Conservation (phyloP, 2,113 vertebrate species). For the Tichodroma muraria region DNA sequence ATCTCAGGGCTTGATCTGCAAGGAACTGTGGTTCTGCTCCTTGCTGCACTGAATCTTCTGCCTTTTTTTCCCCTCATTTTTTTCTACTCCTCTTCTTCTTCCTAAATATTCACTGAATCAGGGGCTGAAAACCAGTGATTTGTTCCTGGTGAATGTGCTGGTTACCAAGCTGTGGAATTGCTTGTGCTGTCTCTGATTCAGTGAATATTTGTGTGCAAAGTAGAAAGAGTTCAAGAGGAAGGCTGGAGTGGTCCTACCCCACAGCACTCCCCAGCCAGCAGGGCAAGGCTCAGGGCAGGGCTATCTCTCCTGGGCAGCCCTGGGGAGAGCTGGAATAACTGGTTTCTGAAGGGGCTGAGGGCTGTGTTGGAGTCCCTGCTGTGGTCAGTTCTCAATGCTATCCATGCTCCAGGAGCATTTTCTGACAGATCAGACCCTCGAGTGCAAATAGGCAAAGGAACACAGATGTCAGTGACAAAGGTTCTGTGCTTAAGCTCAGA, state of each 20-base stretch:
- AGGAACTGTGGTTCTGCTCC: neutral
- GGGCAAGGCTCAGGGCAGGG: neutral
- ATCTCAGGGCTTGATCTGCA: neutral
- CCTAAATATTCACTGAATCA: slow-evolving; percentile 13
- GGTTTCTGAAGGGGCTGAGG: neutral
- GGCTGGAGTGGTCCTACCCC: neutral
- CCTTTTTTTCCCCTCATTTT: neutral
- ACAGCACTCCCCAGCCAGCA: neutral
- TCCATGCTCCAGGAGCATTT: neutral
- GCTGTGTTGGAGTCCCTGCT: neutral
- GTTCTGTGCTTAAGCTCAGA: neutral
- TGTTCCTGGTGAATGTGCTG: neutral
- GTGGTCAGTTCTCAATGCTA: neutral
- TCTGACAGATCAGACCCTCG: neutral
- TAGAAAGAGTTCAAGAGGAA: neutral
- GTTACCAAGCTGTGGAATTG: neutral
- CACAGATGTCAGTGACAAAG: neutral
- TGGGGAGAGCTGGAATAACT: neutral
- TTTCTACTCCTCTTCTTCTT: neutral
- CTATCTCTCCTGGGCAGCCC: neutral
- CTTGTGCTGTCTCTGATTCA: neutral
- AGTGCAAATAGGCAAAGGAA: neutral
- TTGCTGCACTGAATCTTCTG: neutral
- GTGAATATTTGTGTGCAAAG: neutral
- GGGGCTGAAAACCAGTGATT: neutral